Percentiles rank a stretch among this genome's conserved stretches.
Evolutionary conservation across 2,888 invertebrate genomes (phyloP).

Genomic region (Metellina segmentata): DNA sequence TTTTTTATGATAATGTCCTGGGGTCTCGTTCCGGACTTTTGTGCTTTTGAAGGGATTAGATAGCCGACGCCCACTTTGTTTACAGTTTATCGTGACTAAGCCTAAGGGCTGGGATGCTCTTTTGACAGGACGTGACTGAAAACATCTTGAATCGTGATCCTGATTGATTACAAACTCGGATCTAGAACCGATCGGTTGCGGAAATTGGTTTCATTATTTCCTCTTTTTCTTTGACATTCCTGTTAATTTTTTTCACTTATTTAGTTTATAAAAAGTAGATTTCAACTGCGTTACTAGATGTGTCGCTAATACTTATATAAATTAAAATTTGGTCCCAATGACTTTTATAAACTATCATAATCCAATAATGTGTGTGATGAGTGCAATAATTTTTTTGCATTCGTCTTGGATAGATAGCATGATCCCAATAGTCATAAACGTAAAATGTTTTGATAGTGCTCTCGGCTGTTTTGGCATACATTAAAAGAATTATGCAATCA

Average conservation of each 20-base stretch:
- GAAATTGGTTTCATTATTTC: too few relatives aligned
- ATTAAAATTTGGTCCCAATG: too few relatives aligned
- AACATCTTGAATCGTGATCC: conserved; percentile 61
- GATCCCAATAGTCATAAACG: too few relatives aligned
- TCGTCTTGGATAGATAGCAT: too few relatives aligned
- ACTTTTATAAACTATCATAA: too few relatives aligned
- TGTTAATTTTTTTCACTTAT: background rate
- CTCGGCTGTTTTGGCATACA: too few relatives aligned
- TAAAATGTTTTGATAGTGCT: too few relatives aligned
- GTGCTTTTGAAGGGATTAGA: background rate
- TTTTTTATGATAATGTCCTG: background rate
- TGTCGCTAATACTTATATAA: too few relatives aligned
- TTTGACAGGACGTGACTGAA: conserved; percentile 72
- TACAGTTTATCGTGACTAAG: conserved; percentile 75
- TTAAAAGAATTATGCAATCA: too few relatives aligned
- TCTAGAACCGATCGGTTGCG: conserved; percentile 10
- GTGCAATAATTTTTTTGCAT: too few relatives aligned
- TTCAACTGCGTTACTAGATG: too few relatives aligned
- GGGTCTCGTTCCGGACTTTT: background rate
- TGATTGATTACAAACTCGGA: conserved; percentile 18
- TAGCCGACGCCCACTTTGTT: conserved; percentile 76
- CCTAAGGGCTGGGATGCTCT: conserved; percentile 65
- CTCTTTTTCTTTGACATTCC: background rate
- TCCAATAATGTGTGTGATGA: too few relatives aligned
- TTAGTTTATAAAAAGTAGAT: background rate